phyloP scores from a whole-genome alignment of 2,113 vertebrate species.

The Halcyon senegalensis region DNA sequence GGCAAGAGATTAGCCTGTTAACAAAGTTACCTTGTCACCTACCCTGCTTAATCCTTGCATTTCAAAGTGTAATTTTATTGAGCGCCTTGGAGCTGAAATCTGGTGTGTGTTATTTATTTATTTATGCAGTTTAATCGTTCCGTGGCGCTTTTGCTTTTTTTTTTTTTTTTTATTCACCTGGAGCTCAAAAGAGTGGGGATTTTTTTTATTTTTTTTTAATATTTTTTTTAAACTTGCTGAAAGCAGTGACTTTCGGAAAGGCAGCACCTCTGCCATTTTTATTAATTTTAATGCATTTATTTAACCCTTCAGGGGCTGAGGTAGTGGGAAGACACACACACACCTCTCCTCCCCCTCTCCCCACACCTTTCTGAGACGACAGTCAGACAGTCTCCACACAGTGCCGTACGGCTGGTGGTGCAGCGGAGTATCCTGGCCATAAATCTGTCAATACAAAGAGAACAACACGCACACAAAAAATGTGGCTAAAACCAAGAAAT shows the following conservation, averaged over 20 bases:
- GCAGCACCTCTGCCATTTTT: background rate
- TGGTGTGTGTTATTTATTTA: constrained; percentile 66
- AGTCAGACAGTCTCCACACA: constrained; percentile 67
- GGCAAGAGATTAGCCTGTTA: constrained; percentile 71
- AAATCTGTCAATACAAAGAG: constrained; percentile 77
- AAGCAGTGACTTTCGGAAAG: background rate
- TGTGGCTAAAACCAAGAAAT: constrained; percentile 75
- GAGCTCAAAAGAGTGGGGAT: background rate
- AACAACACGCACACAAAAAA: constrained; percentile 70
- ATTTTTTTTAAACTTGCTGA: background rate
- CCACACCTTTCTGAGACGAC: constrained; percentile 13
- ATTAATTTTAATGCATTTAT: background rate
- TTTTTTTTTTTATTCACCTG: background rate
- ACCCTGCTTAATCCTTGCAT: constrained; percentile 71
- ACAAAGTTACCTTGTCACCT: constrained; percentile 77
- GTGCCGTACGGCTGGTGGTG: constrained; percentile 16
- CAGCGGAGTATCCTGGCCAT: constrained; percentile 54
- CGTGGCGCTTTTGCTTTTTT: background rate
- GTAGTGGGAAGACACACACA: background rate
- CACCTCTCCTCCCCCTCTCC: background rate
- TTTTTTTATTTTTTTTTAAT: background rate
- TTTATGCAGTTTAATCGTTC: constrained; percentile 7
- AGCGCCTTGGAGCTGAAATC: constrained; percentile 54
- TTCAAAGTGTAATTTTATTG: constrained; percentile 74
- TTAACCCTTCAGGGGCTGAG: constrained; percentile 12